Percentiles rank a stretch among this genome's conserved stretches.
Conservation (phyloP, 1,140 invertebrate genomes). For the Drosophila grimshawi region DNA sequence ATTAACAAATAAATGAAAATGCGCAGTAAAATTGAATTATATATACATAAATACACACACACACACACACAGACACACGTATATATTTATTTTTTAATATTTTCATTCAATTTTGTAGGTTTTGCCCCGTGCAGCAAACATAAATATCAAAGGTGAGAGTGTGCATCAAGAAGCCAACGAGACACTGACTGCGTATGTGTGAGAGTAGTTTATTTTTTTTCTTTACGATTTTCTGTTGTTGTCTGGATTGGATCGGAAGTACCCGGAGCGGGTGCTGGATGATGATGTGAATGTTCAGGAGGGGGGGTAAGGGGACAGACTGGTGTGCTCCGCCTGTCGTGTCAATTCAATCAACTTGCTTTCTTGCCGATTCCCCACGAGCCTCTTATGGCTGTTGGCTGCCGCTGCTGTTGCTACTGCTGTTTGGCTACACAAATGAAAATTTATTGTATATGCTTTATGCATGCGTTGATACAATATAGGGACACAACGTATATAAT, state of each 20-base stretch:
- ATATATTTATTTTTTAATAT: constrained; percentile 50
- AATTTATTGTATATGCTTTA: constrained; percentile 77
- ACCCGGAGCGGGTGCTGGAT: background rate
- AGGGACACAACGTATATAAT: constrained; percentile 30
- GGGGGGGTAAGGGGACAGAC: too few relatives aligned
- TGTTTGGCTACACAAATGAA: constrained; percentile 76
- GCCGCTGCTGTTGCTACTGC: constrained; percentile 18
- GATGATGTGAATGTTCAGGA: background rate
- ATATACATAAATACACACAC: constrained; percentile 31
- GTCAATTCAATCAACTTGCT: constrained; percentile 75
- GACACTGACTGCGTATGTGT: background rate
- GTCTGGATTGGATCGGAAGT: constrained; percentile 35
- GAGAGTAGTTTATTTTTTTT: constrained; percentile 53
- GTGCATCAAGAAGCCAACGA: constrained; percentile 31
- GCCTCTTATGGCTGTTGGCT: constrained; percentile 35
- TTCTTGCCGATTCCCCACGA: constrained; percentile 21
- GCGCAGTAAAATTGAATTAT: constrained; percentile 64
- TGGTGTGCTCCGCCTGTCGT: constrained; percentile 35
- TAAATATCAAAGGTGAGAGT: constrained; percentile 73
- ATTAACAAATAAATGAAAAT: constrained; percentile 56
- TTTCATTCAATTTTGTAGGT: constrained; percentile 65
- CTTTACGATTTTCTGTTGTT: constrained; percentile 5
- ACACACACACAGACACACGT: constrained; percentile 17
- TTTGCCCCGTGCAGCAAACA: constrained; percentile 27
- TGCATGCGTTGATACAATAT: constrained; percentile 68